Evolutionary conservation across 1,140 invertebrate genomes (phyloP), one percentile per base, ranked within the genome.

Genomic region (Zaprionus tsacasi): DNA sequence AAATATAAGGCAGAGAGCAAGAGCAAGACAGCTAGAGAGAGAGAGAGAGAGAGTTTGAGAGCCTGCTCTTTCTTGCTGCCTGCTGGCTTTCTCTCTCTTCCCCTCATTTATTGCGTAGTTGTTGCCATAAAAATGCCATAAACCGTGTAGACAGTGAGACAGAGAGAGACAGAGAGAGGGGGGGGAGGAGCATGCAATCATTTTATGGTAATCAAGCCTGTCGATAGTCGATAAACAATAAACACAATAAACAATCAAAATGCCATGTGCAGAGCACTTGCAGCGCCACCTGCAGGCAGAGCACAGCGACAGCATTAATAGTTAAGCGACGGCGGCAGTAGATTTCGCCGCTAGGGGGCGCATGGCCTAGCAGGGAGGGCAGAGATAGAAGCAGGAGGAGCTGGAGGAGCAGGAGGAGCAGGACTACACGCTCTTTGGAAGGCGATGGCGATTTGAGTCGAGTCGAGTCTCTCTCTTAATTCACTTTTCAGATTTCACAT

Each of bases 181-280:
- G n/a, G n/a, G n/a, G n/a, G n/a, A 12, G 12, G 40, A n/a, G 40
- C 40, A 66, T 45, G 69, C 82, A 85, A 85, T 86, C 71, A 86
- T 77, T 82, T 87, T 86, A 87, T 86, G 82, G 82, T 86, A 86
- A 86, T 86, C 83, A 79, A 80, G 27, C 11, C 27, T 83, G 76
- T 73, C 79, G 78, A 87, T 87, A 81, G 76, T 73, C 79, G 78
- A 87, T 87, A 81, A 82, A 78, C 79, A 81, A 81, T 78, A 79
- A 70, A 70, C 56, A 54, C 70, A 72, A 67, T 72, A 59, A 83
- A 86, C 82, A 81, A 86, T 85, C 81, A 78, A 85, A 70, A 78
- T 65, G 82, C 79, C 82, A 87, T 70, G 64, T 81, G 82, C 82
- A 86, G 65, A 86, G 65, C 54, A 67, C 70, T 40, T 56, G 57